A percentile compares a stretch with the other conserved stretches of the same genome.
phyloP scores from a whole-genome alignment of 2,797 vertebrate genomes.

The Podarcis lilfordi region DNA sequence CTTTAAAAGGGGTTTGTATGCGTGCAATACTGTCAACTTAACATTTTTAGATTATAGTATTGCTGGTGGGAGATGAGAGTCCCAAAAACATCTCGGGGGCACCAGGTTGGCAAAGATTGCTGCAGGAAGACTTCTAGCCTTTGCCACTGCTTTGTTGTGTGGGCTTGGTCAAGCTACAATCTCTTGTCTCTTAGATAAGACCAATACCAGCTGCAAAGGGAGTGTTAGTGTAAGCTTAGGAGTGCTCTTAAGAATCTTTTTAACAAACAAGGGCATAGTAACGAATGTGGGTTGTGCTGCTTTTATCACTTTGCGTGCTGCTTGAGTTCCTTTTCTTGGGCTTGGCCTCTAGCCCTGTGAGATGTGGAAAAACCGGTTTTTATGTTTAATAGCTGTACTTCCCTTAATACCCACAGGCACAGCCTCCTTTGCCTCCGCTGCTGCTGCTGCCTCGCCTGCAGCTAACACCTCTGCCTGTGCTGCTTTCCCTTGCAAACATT shows the following conservation, averaged over 20 bases:
- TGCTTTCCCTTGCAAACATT: constrained; percentile 44
- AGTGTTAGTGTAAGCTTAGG: background rate
- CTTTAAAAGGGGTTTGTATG: too few species aligned
- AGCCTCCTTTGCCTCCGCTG: constrained; percentile 46
- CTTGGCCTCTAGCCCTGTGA: constrained; percentile 64
- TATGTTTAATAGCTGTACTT: constrained; percentile 75
- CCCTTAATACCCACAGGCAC: constrained; percentile 69
- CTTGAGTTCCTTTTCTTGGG: constrained; percentile 24
- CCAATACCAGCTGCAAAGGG: background rate
- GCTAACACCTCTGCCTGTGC: constrained; percentile 13
- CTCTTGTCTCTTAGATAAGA: background rate
- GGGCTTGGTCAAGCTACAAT: too few species aligned
- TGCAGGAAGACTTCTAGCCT: too few species aligned
- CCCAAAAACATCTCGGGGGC: too few species aligned
- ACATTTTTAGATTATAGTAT: too few species aligned
- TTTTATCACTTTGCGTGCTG: constrained; percentile 52
- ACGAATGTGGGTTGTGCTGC: fast-evolving
- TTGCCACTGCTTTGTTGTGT: too few species aligned
- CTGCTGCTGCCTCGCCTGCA: background rate
- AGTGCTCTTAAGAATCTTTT: background rate
- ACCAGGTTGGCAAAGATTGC: too few species aligned
- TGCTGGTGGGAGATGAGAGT: too few species aligned
- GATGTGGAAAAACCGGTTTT: constrained; percentile 79
- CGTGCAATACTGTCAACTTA: too few species aligned
- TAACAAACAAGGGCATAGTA: background rate